These are phyloP conservation scores for Oryzias javanicus DNA, from an alignment of 2,113 vertebrate genomes.

Conservation along the genomic window DNA sequence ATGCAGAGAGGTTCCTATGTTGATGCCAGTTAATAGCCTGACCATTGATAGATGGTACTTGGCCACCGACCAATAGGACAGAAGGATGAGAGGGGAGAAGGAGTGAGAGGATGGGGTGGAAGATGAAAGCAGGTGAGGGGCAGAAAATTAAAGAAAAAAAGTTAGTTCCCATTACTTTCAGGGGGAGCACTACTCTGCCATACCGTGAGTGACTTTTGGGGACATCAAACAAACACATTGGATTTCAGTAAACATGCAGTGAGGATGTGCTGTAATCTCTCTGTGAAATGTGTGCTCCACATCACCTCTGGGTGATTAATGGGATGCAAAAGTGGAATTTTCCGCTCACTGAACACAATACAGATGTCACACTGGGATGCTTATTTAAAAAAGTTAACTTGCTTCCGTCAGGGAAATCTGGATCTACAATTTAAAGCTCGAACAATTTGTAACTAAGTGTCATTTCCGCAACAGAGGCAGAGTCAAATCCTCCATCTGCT, in stretches of 20 bases:
- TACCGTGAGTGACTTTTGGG: conserved; percentile 11
- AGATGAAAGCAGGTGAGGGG: conserved; percentile 56
- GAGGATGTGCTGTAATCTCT: conserved; percentile 51
- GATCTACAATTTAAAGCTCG: not conserved
- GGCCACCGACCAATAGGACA: conserved; percentile 52
- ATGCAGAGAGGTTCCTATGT: conserved; percentile 54
- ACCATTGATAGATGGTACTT: conserved; percentile 49
- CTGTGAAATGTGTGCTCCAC: conserved; percentile 50
- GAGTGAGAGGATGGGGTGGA: conserved; percentile 51
- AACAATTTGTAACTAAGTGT: no score
- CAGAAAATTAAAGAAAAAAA: conserved; percentile 7
- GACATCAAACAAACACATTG: conserved; percentile 51
- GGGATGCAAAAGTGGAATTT: conserved; percentile 49
- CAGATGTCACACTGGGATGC: conserved; percentile 30
- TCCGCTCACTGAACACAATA: conserved; percentile 58
- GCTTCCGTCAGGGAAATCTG: conserved; percentile 15
- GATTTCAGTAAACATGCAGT: conserved; percentile 51
- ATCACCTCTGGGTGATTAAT: conserved; percentile 68
- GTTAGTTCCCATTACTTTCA: conserved; percentile 21
- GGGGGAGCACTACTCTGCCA: not conserved
- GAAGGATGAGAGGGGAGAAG: conserved; percentile 49
- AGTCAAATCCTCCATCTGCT: no score
- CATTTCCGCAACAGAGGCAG: no score
- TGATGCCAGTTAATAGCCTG: conserved; percentile 48
- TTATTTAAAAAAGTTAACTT: conserved; percentile 25